A percentile compares a stretch with the other conserved stretches of the same genome.
These are phyloP conservation scores for Agrilus cyanescens DNA, from an alignment of 2,888 invertebrate genomes.

Conservation along the genomic window DNA sequence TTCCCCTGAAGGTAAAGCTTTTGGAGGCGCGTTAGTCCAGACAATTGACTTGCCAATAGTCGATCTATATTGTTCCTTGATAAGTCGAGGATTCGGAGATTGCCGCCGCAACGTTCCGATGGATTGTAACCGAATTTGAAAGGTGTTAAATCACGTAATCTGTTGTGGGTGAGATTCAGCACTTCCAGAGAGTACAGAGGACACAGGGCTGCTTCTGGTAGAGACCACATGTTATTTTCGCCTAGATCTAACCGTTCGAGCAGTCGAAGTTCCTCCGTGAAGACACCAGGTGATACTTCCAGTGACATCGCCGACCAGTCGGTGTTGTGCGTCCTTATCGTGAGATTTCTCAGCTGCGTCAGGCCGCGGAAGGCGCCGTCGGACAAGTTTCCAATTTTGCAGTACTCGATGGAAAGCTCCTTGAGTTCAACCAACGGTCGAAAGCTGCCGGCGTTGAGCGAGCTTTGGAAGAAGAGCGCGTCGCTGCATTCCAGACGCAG, in stretches of 20 bases:
- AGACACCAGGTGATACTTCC: conserved; percentile 61
- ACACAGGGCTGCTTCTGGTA: conserved; percentile 67
- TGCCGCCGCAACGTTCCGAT: conserved; percentile 57
- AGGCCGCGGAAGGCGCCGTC: conserved; percentile 74
- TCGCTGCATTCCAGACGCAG: conserved; percentile 69
- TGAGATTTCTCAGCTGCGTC: conserved; percentile 63
- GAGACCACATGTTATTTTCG: conserved; percentile 68
- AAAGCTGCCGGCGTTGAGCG: conserved; percentile 64
- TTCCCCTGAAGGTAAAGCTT: conserved; percentile 68
- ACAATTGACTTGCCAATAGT: conserved; percentile 58
- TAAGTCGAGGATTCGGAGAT: conserved; percentile 57
- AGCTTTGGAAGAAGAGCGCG: conserved; percentile 69
- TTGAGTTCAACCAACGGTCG: conserved; percentile 62
- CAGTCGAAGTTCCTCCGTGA: conserved; percentile 59
- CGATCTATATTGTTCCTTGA: conserved; percentile 69
- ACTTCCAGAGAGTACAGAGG: conserved; percentile 61
- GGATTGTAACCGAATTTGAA: conserved; percentile 56
- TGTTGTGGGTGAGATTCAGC: conserved; percentile 68
- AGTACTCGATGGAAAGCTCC: conserved; percentile 69
- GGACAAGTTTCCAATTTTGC: conserved; percentile 71
- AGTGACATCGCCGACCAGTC: conserved; percentile 74
- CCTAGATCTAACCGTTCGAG: conserved; percentile 64
- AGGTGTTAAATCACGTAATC: conserved; percentile 61
- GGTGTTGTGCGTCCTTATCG: conserved; percentile 71
- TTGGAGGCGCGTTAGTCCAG: conserved; percentile 57